Evolutionary conservation across 2,797 vertebrate genomes (phyloP), one percentile per base, ranked within the genome.

Genomic region (Crocidura indochinensis): DNA sequence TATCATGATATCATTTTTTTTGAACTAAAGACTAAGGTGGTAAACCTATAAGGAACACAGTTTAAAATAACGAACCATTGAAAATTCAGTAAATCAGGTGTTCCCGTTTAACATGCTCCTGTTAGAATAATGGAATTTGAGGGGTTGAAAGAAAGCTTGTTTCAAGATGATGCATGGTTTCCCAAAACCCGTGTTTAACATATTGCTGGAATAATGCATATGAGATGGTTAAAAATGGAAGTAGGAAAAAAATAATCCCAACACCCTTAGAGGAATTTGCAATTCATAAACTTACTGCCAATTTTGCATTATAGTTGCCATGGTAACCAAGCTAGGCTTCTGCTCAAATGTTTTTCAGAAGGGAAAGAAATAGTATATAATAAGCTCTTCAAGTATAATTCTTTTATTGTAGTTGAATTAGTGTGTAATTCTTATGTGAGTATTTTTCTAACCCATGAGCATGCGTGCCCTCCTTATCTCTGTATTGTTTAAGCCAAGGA

Each of bases 321-420:
- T 97, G 94, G 98, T 92, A 98, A 98, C 97, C 76, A 47, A 95
- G 91, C 95, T 96, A 94, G 87, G 90, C 88, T 92, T 95, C 94
- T 96, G 95, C 94, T 96, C 92, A 96, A 95, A 95, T 94, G 94
- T 96, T 95, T 95, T 94, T 97, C 92, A 93, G 91, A 96, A 96
- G 84, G 95, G 92, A 91, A 95, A 94, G 96, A 76, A 93, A 94
- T 95, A 90, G 92, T 94, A 90, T 93, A 95, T 96, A 94, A 96
- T 96, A 96, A 96, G 94, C 95, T 94, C 95, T 95, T 97, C 94
- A 95, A 95, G 94, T 94, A 93, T 96, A 94, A 95, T 94, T 95
- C 96, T 93, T 96, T 96, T 96, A 96, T 96, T 95, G 94, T 95
- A 90, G 94, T 94, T 90, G 96, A 96, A 96, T 96, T 95, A 95